These are phyloP conservation scores for Chaenogobius annularis DNA, from an alignment of 2,113 vertebrate genomes.

Conservation along the genomic window DNA sequence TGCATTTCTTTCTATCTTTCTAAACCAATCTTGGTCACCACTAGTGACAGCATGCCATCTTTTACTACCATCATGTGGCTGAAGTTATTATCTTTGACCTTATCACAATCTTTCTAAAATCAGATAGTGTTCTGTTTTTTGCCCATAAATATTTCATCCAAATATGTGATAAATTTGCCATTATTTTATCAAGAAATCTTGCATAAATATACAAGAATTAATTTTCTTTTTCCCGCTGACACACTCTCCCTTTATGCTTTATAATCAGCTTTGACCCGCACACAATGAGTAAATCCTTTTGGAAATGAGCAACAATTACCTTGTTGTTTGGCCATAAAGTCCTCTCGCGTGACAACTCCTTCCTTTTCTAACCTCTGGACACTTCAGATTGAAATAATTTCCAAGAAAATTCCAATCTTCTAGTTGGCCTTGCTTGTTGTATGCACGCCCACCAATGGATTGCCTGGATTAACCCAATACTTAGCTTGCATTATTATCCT, in stretches of 20 bases:
- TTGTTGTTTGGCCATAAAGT: slow-evolving; percentile 66
- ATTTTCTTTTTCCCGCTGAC: background rate
- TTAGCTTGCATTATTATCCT: slow-evolving; percentile 65
- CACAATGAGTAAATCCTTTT: slow-evolving; percentile 52
- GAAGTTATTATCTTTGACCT: background rate
- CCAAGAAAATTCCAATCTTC: slow-evolving; percentile 47
- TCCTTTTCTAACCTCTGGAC: slow-evolving; percentile 38
- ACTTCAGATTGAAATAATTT: slow-evolving; percentile 8
- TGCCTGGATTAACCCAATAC: slow-evolving; percentile 52
- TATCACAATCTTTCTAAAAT: background rate
- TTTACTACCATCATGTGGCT: background rate
- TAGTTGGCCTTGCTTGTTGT: slow-evolving; percentile 33
- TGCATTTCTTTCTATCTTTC: background rate
- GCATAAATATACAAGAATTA: background rate
- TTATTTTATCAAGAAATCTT: background rate
- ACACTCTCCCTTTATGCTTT: slow-evolving; percentile 45
- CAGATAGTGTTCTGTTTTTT: no score
- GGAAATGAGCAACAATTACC: slow-evolving; percentile 70
- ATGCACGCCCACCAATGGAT: slow-evolving; percentile 50
- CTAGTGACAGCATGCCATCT: background rate
- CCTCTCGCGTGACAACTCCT: slow-evolving; percentile 53
- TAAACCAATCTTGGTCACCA: background rate
- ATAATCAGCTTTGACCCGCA: slow-evolving; percentile 59
- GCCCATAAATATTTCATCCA: no score
- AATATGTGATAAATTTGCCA: no score